Evolutionary conservation across 2,113 vertebrate genomes (phyloP), one percentile per base, ranked within the genome.

Genomic region (Cranoglanis bouderius): DNA sequence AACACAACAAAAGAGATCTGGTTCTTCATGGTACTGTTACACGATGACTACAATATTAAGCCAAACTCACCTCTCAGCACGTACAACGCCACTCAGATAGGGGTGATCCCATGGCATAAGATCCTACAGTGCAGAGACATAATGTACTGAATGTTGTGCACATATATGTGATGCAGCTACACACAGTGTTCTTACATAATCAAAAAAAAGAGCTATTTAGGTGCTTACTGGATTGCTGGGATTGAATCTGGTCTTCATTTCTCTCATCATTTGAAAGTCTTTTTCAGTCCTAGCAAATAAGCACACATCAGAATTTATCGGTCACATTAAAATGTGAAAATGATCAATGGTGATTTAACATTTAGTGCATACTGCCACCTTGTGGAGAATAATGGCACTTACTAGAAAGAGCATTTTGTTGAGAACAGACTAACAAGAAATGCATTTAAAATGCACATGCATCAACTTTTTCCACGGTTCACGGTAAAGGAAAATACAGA

Each of bases 91-190:
- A 14, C 97, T 98, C 89, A 99, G 97, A 93, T 96, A 99, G 0
- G 98, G 97, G 63, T 98, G 98, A 93, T 99, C 98, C 98, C 98
- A 99, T 0, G 98, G 98, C 98, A 99, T 98, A 53, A 99, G 90
- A 88, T 97, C 96, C 98, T 99, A 87, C 82, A 94, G 6, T 78
- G 8, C 87, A 74, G 61, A 89, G 24, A 72, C 38, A 67, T 21
- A 10, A 80, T 46, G 8, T 6, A 85, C 6, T 77, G 2, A 55
- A 89, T 72, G 2, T 29, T n/a, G 29, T 63, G 26, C 35, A 43
- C 0, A 14, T 18, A 80, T 1, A 49, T 24, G 61, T 67, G 40
- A 88, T 72, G 7, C 7, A 84, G 29, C 57, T 43, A 72, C 46
- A 51, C 13, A 61, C 1, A 57, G 12, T 38, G 40, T 35, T 75